Conservation (phyloP, 2,888 invertebrate species). For the Yponomeuta plumbellus region DNA sequence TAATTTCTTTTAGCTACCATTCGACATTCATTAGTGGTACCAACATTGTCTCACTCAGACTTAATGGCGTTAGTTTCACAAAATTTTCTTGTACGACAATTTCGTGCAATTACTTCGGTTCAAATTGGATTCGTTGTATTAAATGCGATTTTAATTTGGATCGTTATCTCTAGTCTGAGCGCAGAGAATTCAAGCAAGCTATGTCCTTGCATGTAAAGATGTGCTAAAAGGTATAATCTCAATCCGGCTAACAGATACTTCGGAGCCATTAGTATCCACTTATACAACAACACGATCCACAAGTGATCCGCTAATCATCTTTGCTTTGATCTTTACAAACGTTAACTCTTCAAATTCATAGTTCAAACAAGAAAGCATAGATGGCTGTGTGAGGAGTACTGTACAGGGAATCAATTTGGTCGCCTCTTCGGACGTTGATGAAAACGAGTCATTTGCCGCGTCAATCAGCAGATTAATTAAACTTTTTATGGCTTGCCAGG, state of each 20-base stretch:
- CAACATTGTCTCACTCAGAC: conserved; percentile 54
- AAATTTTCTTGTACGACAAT: conserved; percentile 51
- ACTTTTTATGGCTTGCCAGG: conserved; percentile 52
- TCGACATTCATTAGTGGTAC: conserved; percentile 58
- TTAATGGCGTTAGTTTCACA: conserved; percentile 56
- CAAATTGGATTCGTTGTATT: conserved; percentile 30
- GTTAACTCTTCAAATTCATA: conserved; percentile 65
- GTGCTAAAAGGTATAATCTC: conserved; percentile 55
- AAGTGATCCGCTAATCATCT: conserved; percentile 63
- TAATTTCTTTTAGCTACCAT: conserved; percentile 58
- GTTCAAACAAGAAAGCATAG: conserved; percentile 54
- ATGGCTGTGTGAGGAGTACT: conserved; percentile 46
- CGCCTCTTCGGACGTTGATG: conserved; percentile 60
- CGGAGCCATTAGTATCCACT: conserved; percentile 48
- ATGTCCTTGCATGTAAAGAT: conserved; percentile 48
- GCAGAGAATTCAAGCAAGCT: background rate
- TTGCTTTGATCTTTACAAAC: conserved; percentile 56
- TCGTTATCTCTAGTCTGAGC: background rate
- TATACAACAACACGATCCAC: conserved; percentile 61
- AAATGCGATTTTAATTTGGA: conserved; percentile 10
- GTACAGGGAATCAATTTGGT: conserved; percentile 61
- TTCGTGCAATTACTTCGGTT: conserved; percentile 45
- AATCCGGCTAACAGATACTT: conserved; percentile 38
- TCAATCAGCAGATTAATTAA: conserved; percentile 66
- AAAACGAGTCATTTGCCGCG: conserved; percentile 58